Evolutionary conservation across 2,888 invertebrate species (phyloP).

Genomic region (Athrips mouffetella): DNA sequence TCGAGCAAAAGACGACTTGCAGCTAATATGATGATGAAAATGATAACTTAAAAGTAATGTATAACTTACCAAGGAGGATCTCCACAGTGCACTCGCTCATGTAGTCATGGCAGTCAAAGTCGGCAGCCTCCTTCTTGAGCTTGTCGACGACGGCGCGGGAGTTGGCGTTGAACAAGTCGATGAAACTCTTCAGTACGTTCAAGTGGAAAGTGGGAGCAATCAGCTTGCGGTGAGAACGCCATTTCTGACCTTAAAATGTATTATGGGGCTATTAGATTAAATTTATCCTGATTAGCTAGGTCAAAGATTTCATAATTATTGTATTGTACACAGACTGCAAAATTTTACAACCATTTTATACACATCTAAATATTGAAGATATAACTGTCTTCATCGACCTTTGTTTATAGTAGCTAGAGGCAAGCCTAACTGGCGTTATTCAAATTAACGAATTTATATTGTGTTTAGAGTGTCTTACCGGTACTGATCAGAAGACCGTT

Average conservation of each 20-base stretch:
- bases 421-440: no score
- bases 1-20: no score
- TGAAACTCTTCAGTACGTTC: slow-evolving; percentile 91
- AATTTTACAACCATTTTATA: no score
- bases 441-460: neutral
- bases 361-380: no score
- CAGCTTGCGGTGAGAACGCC: slow-evolving; percentile 90
- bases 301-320: no score
- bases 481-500: slow-evolving; percentile 89
- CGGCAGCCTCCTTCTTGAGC: slow-evolving; percentile 82
- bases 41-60: neutral
- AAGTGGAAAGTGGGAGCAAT: slow-evolving; percentile 93
- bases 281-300: no score
- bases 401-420: no score
- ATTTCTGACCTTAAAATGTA: slow-evolving; percentile 92
- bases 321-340: no score
- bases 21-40: neutral
- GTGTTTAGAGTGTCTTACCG: slow-evolving; percentile 60
- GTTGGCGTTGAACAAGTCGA: slow-evolving; percentile 90
- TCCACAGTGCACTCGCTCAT: slow-evolving; percentile 92
- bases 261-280: no score
- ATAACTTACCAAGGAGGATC: slow-evolving; percentile 82
- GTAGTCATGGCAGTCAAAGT: slow-evolving; percentile 89
- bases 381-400: no score
- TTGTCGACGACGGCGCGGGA: slow-evolving; percentile 85